These are phyloP conservation scores for Tridacna crocea DNA, from an alignment of 2,888 invertebrate species.

Conservation along the genomic window DNA sequence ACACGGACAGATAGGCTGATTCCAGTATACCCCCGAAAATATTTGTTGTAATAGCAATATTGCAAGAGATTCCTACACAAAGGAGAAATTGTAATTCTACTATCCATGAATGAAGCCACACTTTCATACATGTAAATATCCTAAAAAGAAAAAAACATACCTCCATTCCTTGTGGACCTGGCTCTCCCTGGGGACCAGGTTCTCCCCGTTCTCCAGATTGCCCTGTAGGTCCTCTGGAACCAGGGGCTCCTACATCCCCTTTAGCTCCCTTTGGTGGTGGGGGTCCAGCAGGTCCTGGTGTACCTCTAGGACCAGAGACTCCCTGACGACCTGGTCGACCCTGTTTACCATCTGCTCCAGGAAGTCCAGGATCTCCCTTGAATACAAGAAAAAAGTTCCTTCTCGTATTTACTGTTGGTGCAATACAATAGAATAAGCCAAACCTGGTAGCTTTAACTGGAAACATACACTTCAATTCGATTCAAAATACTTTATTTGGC, in stretches of 20 bases:
- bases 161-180: slow-evolving; percentile 68
- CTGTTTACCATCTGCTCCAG: slow-evolving; percentile 80
- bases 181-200: slow-evolving; percentile 82
- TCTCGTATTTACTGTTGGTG: neutral
- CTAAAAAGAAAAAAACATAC: slow-evolving; percentile 83
- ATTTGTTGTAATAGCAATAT: too few species aligned
- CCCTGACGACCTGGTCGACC: slow-evolving; percentile 79
- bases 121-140: too few species aligned
- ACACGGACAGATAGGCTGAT: too few species aligned
- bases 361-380: slow-evolving; percentile 87
- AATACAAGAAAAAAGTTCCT: slow-evolving; percentile 19
- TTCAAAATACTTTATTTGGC: too few species aligned
- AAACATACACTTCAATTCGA: too few species aligned
- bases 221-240: slow-evolving; percentile 71
- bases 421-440: too few species aligned
- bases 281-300: slow-evolving; percentile 71
- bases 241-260: slow-evolving; percentile 71
- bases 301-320: slow-evolving; percentile 60
- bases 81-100: too few species aligned
- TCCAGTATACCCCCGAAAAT: too few species aligned
- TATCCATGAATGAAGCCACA: too few species aligned
- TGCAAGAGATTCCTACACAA: too few species aligned
- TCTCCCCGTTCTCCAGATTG: slow-evolving; percentile 69
- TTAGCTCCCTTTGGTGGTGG: slow-evolving; percentile 69
- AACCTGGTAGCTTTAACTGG: too few species aligned